A percentile compares a stretch with the other conserved stretches of the same genome.
phyloP scores from a whole-genome alignment of 2,113 vertebrate species.

The Rhea pennata region DNA sequence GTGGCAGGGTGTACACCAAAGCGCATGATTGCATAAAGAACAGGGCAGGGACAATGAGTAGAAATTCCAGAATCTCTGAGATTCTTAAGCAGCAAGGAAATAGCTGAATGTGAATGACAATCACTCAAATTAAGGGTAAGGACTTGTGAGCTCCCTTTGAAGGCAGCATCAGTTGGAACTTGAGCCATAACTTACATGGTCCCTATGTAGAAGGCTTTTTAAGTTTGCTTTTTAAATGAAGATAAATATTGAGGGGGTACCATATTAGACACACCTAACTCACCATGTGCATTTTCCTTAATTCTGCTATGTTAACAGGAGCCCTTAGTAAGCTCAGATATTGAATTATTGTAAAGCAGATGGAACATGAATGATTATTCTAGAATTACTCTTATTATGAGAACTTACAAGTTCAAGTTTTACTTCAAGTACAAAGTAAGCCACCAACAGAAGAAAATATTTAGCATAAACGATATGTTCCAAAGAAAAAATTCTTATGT shows the following conservation, averaged over 20 bases:
- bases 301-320: background rate
- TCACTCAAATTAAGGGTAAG: background rate
- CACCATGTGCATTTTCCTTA: background rate
- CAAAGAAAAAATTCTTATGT: background rate
- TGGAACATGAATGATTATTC: background rate
- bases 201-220: background rate
- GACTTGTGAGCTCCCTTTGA: background rate
- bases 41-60: no score
- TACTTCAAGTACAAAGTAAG: background rate
- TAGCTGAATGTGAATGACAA: background rate
- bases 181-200: background rate
- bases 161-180: background rate
- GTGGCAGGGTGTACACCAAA: background rate
- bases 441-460: background rate
- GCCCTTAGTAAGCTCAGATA: background rate
- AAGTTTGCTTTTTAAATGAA: background rate
- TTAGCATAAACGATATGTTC: background rate
- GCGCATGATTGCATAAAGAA: background rate
- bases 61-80: fast-evolving
- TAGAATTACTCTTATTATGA: background rate
- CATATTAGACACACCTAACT: background rate
- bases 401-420: background rate
- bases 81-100: background rate
- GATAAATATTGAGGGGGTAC: background rate
- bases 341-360: background rate